Base-by-base conservation (phyloP, 2,888 invertebrate genomes). In the Epistrophe eligans region DNA sequence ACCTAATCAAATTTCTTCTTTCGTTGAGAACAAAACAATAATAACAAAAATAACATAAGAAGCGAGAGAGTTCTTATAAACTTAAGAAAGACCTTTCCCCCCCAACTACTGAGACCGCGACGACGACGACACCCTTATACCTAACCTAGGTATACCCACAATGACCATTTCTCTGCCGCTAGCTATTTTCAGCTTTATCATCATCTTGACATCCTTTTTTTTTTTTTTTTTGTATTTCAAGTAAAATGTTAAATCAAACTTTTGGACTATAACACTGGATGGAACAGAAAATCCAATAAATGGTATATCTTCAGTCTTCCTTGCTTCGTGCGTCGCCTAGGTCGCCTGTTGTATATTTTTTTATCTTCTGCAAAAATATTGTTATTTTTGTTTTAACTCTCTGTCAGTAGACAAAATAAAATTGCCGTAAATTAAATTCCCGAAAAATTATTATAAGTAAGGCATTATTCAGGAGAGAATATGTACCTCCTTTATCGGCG, bases 361-460 rank as follows among this genome's bases (percentile, higher is more conserved):
- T 1, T 24, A 24, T 24, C 19, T 7, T 50, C 11, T 19, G 50
- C 10, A n/a, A 50, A 66, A 32, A 66, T 48, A 15, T 19, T 66
- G 45, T 32, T 66, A 48, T 66, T 66, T 24, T 66, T 66, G 66
- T 66, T 48, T 38, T 38, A 50, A 67, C 67, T 67, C 67, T 50
- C 67, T 50, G 67, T 50, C 13, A 38, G 52, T 38, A 50, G 40
- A 52, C 50, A 79, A 58, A 79, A 83, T 55, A 76, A 81, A 62
- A 73, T 38, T 50, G 24, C 48, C 66, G 58, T 77, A 77, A 84
- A 84, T 84, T 84, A 72, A 84, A 84, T 84, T 84, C 66, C 58
- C 40, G n/a, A 55, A 80, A 84, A 84, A 80, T 80, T 84, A 77
- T 80, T 72, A 24, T 24, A 80, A 72, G 72, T 40, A 67, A 77